Conservation (phyloP, 2,113 vertebrate species). For the Hydrochoerus hydrochaeris region DNA sequence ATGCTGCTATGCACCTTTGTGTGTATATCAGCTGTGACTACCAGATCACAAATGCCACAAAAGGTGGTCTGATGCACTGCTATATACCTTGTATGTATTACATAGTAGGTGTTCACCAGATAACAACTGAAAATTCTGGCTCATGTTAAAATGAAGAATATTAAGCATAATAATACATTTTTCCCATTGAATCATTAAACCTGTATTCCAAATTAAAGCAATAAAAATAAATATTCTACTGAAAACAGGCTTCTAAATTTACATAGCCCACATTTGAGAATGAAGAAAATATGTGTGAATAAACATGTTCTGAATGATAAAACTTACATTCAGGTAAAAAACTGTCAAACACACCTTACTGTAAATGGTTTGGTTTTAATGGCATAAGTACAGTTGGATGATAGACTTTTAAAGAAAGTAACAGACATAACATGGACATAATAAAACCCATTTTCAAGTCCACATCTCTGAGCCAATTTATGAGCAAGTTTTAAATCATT, state of each 20-base stretch:
- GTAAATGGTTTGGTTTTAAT: constrained; percentile 20
- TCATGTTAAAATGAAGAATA: constrained; percentile 3
- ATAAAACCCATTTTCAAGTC: constrained; percentile 54
- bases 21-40: not conserved
- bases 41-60: not conserved
- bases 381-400: constrained; percentile 22
- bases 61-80: not conserved
- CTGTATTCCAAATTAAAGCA: constrained; percentile 23
- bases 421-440: not conserved
- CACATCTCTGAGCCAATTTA: constrained; percentile 37
- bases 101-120: not conserved
- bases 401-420: constrained; percentile 6
- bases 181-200: constrained; percentile 34
- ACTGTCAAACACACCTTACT: not conserved
- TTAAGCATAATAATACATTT: not conserved
- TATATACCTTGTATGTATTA: not conserved
- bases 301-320: not conserved
- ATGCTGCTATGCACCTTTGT: not conserved
- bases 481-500: constrained; percentile 52
- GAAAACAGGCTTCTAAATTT: constrained; percentile 44
- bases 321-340: constrained; percentile 46
- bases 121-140: constrained; percentile 7
- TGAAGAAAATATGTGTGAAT: constrained; percentile 25
- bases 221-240: constrained; percentile 10
- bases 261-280: not conserved